phyloP scores from a whole-genome alignment of 2,113 vertebrate genomes.

The Corvus moneduloides region DNA sequence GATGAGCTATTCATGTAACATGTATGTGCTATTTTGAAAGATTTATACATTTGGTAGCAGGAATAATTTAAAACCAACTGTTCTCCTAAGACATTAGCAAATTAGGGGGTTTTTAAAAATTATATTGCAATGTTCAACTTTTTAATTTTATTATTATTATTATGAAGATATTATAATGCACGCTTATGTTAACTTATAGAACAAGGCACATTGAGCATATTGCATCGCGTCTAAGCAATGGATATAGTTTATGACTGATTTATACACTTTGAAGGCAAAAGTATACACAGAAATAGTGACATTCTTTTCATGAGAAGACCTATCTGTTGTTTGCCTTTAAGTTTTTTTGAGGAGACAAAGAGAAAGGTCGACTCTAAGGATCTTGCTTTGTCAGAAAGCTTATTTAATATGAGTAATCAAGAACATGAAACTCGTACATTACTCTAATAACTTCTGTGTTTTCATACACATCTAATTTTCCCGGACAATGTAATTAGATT shows the following conservation, averaged over 20 bases:
- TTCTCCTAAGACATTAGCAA: neutral
- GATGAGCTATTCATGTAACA: neutral
- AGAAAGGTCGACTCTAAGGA: neutral
- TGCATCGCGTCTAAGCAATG: neutral
- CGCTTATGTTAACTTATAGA: neutral
- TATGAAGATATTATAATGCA: neutral
- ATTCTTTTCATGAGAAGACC: neutral
- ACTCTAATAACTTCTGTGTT: neutral
- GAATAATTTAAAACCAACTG: neutral
- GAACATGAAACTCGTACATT: neutral
- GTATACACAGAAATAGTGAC: neutral
- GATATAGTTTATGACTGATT: neutral
- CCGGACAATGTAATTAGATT: neutral
- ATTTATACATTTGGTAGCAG: neutral
- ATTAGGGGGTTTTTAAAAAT: neutral
- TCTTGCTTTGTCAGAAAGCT: neutral
- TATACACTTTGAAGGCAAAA: neutral
- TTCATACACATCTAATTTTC: neutral
- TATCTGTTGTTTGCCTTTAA: neutral
- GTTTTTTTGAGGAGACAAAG: neutral
- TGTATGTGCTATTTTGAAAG: neutral
- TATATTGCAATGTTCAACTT: neutral
- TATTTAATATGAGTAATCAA: neutral
- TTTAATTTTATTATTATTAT: neutral
- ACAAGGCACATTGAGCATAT: neutral